Evolutionary conservation across 2,888 invertebrate genomes (phyloP).

Genomic region (Scaptodrosophila latifasciaeformis): DNA sequence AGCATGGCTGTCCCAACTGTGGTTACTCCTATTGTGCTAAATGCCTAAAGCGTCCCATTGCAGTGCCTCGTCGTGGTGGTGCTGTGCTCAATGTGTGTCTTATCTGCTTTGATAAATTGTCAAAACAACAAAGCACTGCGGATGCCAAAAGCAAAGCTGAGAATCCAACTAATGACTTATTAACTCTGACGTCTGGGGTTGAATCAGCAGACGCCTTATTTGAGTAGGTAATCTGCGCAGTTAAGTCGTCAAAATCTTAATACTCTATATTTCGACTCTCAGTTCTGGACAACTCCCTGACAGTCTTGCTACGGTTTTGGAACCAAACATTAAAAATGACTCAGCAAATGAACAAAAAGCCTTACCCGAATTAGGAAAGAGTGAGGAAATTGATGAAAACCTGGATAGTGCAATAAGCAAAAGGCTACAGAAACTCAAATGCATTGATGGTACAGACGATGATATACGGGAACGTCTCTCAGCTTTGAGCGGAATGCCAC

Average conservation of each 20-base stretch:
- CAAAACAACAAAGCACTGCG: constrained; percentile 52
- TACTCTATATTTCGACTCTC: too few relatives aligned
- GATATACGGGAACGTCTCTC: constrained; percentile 81
- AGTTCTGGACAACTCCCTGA: too few relatives aligned
- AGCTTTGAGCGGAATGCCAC: constrained; percentile 81
- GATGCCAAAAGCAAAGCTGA: constrained; percentile 54
- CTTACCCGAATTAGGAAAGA: too few relatives aligned
- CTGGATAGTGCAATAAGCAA: constrained; percentile 79
- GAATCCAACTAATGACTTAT: too few relatives aligned
- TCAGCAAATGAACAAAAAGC: too few relatives aligned
- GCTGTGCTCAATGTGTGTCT: constrained; percentile 82
- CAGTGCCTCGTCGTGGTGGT: constrained; percentile 79
- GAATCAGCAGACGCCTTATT: constrained; percentile 43
- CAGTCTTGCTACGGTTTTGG: too few relatives aligned
- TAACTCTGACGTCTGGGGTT: too few relatives aligned
- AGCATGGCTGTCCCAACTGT: constrained; percentile 90
- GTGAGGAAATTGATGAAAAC: constrained; percentile 66
- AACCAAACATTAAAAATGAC: too few relatives aligned
- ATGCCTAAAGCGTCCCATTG: constrained; percentile 84
- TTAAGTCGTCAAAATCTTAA: too few relatives aligned
- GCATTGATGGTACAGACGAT: constrained; percentile 78
- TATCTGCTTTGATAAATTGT: constrained; percentile 72
- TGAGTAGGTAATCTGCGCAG: constrained; percentile 43
- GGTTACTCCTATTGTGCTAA: constrained; percentile 89
- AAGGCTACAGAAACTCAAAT: constrained; percentile 82